These are phyloP conservation scores for Prionailurus viverrinus DNA, from an alignment of 2,113 vertebrate genomes.

Conservation along the genomic window DNA sequence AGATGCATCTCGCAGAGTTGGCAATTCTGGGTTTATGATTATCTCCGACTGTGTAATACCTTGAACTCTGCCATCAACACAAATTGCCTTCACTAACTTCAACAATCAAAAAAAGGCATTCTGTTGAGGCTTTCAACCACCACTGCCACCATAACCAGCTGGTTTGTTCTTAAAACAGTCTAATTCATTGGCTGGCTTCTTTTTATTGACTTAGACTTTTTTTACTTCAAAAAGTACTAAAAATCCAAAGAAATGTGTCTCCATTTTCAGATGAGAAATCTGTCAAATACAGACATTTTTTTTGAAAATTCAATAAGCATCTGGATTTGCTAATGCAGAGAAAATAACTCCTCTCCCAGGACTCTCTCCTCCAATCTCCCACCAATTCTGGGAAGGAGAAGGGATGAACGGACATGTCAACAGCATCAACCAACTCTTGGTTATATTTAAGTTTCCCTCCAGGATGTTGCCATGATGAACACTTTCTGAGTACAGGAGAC, in stretches of 20 bases:
- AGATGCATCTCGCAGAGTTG: background rate
- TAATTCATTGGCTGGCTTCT: background rate
- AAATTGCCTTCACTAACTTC: background rate
- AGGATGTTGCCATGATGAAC: background rate
- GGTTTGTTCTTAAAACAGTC: background rate
- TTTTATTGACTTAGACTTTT: background rate
- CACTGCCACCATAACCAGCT: background rate
- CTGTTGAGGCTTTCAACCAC: background rate
- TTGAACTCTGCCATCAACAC: background rate
- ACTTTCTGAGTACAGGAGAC: background rate
- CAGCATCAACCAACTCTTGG: background rate
- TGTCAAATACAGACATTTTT: background rate
- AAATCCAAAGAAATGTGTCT: background rate
- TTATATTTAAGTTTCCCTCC: background rate
- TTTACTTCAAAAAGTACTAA: conserved; percentile 32
- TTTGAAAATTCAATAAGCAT: background rate
- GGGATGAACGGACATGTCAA: background rate
- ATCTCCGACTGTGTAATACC: background rate
- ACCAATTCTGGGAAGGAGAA: background rate
- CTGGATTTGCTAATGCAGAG: background rate
- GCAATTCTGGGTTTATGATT: background rate
- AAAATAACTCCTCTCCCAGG: background rate
- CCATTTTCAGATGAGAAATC: background rate
- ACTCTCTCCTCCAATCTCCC: background rate
- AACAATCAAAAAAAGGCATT: background rate